Evolutionary conservation across 2,888 invertebrate species (phyloP).

Genomic region (Griposia aprilina): DNA sequence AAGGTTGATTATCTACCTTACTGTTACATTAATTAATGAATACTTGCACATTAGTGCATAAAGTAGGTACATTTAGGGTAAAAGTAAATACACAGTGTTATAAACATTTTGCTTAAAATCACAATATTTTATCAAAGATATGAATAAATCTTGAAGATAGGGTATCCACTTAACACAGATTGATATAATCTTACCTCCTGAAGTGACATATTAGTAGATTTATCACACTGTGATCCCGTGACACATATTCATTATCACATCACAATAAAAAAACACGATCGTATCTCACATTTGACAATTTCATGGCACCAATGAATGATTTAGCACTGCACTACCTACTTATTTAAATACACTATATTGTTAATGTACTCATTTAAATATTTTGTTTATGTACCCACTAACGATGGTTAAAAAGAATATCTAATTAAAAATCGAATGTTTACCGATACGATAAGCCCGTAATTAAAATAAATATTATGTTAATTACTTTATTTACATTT

Average conservation of each 20-base stretch:
- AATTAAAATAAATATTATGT: slow-evolving; percentile 40
- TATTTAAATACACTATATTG: slow-evolving; percentile 40
- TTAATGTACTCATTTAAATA: slow-evolving; percentile 53
- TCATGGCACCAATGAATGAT: slow-evolving; percentile 61
- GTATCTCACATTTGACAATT: slow-evolving; percentile 71
- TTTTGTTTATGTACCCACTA: slow-evolving; percentile 47
- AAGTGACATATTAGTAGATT: slow-evolving; percentile 82
- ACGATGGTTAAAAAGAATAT: slow-evolving; percentile 47
- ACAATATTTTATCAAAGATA: background rate
- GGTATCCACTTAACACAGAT: slow-evolving; percentile 33
- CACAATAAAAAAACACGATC: slow-evolving; percentile 66
- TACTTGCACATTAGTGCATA: background rate
- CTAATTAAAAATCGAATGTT: slow-evolving; percentile 40
- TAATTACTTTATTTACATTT: slow-evolving; percentile 41
- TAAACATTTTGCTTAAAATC: background rate
- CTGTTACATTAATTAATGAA: background rate
- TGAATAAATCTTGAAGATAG: background rate
- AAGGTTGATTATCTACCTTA: background rate
- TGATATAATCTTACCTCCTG: slow-evolving; percentile 82
- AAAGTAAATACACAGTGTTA: background rate
- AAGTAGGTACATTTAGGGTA: background rate
- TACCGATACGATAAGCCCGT: slow-evolving; percentile 18
- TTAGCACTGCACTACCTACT: slow-evolving; percentile 36
- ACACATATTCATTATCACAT: slow-evolving; percentile 83
- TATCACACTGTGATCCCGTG: slow-evolving; percentile 76